Percentiles rank a stretch among this genome's conserved stretches.
These are phyloP conservation scores for Argyresthia albistria DNA, from an alignment of 2,888 invertebrate species.

Conservation along the genomic window DNA sequence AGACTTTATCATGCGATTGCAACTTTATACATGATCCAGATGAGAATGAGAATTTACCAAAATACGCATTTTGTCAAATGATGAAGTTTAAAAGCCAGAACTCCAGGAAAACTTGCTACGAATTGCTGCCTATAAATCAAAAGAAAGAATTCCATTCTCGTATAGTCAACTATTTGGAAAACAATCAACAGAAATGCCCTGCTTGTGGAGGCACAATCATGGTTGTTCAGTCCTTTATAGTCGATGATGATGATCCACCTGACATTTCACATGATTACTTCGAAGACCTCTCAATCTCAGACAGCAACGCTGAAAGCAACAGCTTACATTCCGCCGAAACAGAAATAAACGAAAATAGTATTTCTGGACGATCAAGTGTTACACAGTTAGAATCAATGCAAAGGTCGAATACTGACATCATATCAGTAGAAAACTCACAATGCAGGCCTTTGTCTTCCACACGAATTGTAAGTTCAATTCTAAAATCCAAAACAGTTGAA, in stretches of 20 bases:
- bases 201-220: conserved; percentile 48
- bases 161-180: conserved; percentile 61
- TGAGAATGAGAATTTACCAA: conserved; percentile 42
- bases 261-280: no score
- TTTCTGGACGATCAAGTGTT: no score
- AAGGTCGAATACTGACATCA: no score
- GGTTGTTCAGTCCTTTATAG: conserved; percentile 37
- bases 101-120: conserved; percentile 66
- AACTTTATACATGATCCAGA: conserved; percentile 45
- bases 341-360: no score
- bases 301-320: no score
- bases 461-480: conserved; percentile 4
- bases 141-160: conserved; percentile 70
- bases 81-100: conserved; percentile 67
- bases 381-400: no score
- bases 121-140: conserved; percentile 64
- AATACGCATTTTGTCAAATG: conserved; percentile 71
- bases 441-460: not conserved
- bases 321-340: no score
- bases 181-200: conserved; percentile 59
- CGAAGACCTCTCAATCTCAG: no score
- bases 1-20: conserved; percentile 37
- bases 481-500: not conserved
- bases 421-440: no score
- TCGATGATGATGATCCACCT: conserved; percentile 15